Evolutionary conservation across 2,113 vertebrate species (phyloP).

Genomic region (Amblyornis subalaris): DNA sequence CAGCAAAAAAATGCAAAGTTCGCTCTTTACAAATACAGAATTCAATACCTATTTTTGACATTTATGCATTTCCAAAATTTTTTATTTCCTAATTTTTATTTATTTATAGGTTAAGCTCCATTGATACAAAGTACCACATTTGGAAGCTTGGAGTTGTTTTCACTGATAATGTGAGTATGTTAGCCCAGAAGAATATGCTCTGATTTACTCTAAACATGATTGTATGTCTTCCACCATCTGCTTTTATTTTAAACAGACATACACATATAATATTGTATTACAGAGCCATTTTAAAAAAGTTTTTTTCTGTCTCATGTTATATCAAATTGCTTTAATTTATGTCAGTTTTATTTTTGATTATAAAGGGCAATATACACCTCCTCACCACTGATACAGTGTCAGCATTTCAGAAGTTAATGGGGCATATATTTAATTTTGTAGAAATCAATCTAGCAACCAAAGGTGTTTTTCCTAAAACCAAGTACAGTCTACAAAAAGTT

Average conservation of each 20-base stretch:
- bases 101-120: constrained; percentile 85
- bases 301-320: background rate
- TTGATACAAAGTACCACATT: constrained; percentile 94
- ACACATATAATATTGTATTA: background rate
- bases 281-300: background rate
- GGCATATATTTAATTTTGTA: background rate
- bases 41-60: background rate
- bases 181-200: background rate
- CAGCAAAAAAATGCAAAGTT: background rate
- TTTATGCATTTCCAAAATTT: constrained; percentile 2
- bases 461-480: background rate
- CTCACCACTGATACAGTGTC: background rate
- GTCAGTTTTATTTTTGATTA: background rate
- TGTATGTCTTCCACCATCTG: background rate
- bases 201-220: background rate
- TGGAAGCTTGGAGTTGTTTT: constrained; percentile 98
- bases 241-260: constrained; percentile 8
- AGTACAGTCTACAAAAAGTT: background rate
- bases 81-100: background rate
- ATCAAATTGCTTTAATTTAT: background rate
- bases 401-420: background rate
- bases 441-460: background rate
- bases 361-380: background rate
- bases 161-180: constrained; percentile 91
- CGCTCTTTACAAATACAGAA: background rate